Conservation (phyloP, 2,113 vertebrate genomes). For the Ariopsis seemanni region DNA sequence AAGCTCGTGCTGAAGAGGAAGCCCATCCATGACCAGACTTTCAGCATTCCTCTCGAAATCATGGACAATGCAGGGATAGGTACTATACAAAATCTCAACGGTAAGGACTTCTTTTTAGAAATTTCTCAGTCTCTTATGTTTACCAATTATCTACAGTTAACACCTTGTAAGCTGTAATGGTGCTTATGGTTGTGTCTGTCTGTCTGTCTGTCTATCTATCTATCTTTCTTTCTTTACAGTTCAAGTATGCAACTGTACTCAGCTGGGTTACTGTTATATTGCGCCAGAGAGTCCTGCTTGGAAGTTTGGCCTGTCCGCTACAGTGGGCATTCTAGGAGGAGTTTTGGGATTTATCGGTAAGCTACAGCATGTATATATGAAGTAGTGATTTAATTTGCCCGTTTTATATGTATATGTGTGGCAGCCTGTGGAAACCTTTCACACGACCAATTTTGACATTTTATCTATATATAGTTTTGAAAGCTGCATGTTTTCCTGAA, state of each 20-base stretch:
- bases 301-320: slow-evolving; percentile 51
- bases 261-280: slow-evolving; percentile 71
- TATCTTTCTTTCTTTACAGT: slow-evolving; percentile 54
- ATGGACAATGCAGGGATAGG: slow-evolving; percentile 71
- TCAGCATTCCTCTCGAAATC: slow-evolving; percentile 63
- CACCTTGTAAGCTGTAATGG: background rate
- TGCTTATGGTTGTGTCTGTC: background rate
- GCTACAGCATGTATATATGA: slow-evolving; percentile 17
- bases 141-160: background rate
- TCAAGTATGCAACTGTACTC: slow-evolving; percentile 76
- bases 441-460: background rate
- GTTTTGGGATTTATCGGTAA: slow-evolving; percentile 68
- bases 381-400: background rate
- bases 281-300: slow-evolving; percentile 37
- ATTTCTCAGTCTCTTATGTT: background rate
- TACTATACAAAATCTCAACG: slow-evolving; percentile 60
- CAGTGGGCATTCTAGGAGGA: slow-evolving; percentile 69
- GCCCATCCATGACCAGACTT: slow-evolving; percentile 60
- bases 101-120: slow-evolving; percentile 56
- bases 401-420: background rate
- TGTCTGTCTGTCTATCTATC: background rate
- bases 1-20: slow-evolving; percentile 64
- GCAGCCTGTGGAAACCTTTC: background rate
- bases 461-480: background rate
- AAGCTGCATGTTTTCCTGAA: background rate